A percentile compares a stretch with the other conserved stretches of the same genome.
These are phyloP conservation scores for Phania funesta DNA, from an alignment of 2,888 invertebrate genomes.

Conservation along the genomic window DNA sequence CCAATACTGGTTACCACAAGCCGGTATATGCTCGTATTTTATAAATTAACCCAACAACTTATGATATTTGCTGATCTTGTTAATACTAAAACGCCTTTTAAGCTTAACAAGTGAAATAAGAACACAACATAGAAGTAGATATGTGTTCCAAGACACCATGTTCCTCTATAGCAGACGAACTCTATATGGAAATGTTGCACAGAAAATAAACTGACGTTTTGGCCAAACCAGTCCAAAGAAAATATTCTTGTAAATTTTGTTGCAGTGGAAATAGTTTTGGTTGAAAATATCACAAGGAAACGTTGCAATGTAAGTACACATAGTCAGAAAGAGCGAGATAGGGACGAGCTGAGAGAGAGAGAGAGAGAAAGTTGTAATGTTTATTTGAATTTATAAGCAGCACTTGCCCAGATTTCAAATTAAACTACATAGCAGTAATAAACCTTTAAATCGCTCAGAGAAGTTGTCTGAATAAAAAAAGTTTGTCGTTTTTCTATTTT, in stretches of 20 bases:
- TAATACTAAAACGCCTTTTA: conserved; percentile 49
- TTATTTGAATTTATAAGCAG: conserved; percentile 43
- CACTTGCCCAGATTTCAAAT: conserved; percentile 51
- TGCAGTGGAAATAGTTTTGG: conserved; percentile 16
- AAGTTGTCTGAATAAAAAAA: conserved; percentile 11
- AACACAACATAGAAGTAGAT: background rate
- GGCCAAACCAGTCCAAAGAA: conserved; percentile 2
- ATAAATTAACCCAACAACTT: conserved; percentile 27
- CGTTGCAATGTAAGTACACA: background rate
- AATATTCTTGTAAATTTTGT: background rate
- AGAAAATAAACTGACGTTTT: conserved; percentile 37
- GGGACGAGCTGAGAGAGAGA: background rate
- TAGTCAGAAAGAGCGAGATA: background rate
- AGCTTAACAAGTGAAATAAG: background rate
- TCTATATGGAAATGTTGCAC: background rate
- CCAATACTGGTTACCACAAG: too few relatives aligned
- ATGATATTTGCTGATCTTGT: conserved; percentile 55
- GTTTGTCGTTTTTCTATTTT: background rate
- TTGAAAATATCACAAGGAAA: background rate
- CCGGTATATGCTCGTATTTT: background rate
- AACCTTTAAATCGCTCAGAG: background rate
- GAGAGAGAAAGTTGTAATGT: conserved; percentile 1
- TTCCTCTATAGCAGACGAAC: background rate
- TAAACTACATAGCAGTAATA: background rate
- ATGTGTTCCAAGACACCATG: background rate